phyloP scores from a whole-genome alignment of 2,797 vertebrate species.

The Carduelis carduelis region DNA sequence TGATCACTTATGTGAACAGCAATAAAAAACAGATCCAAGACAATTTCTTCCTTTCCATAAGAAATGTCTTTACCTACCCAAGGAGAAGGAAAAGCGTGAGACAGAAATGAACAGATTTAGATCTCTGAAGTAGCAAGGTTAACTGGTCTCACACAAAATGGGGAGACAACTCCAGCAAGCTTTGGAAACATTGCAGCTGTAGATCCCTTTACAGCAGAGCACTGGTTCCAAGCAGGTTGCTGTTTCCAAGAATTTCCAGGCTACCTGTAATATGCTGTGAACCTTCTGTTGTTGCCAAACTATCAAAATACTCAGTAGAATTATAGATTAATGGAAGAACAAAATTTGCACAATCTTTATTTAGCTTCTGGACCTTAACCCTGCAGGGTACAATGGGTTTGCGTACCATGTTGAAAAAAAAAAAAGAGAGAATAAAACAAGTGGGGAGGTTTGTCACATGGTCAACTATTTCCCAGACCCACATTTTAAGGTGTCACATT shows the following conservation, averaged over 20 bases:
- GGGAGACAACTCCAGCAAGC: not conserved
- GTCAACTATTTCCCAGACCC: not conserved
- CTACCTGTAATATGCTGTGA: not conserved
- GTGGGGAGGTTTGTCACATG: not conserved
- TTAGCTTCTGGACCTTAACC: not conserved
- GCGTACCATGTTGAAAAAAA: rapidly evolving
- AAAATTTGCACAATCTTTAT: not conserved
- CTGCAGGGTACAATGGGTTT: not conserved
- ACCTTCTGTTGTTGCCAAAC: not conserved
- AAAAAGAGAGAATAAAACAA: no score
- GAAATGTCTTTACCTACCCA: not conserved
- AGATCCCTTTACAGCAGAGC: not conserved
- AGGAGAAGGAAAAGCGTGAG: not conserved
- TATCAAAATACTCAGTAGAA: not conserved
- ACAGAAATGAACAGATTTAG: not conserved
- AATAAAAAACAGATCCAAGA: not conserved
- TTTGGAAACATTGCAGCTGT: rapidly evolving
- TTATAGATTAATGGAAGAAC: not conserved
- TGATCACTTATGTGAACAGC: not conserved
- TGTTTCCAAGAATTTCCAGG: not conserved
- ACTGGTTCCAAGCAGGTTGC: not conserved
- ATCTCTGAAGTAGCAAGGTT: not conserved
- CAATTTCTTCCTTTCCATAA: not conserved
- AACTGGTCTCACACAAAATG: not conserved
- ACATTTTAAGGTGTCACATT: not conserved